Evolutionary conservation across 2,113 vertebrate species (phyloP).

Genomic region (Lucifuga dentata): DNA sequence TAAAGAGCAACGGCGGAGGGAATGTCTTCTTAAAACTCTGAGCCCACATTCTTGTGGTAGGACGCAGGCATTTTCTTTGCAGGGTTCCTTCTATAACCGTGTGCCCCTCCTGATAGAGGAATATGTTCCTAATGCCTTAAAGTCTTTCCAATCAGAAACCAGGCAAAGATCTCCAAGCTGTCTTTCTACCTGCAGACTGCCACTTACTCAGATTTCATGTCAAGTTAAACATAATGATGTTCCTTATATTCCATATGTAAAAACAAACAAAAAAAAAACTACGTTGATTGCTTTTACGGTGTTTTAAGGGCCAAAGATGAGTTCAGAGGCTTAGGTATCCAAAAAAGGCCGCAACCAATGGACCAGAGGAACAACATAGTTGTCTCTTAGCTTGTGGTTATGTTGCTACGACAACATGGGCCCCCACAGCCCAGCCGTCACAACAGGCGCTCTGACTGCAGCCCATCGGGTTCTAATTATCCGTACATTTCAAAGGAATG

Average conservation of each 20-base stretch:
- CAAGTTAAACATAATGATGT: too few species aligned
- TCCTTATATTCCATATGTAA: too few species aligned
- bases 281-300: conserved; percentile 3
- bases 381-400: conserved; percentile 65
- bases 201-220: background rate
- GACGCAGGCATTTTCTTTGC: conserved; percentile 80
- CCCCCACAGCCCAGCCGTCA: conserved; percentile 71
- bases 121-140: conserved; percentile 34
- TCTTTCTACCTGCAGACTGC: conserved; percentile 10
- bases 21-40: conserved; percentile 79
- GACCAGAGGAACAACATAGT: conserved; percentile 31
- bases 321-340: conserved; percentile 34
- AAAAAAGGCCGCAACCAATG: conserved; percentile 23
- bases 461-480: conserved; percentile 82
- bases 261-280: too few species aligned
- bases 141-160: conserved; percentile 37
- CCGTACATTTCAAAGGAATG: conserved; percentile 82
- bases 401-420: conserved; percentile 54
- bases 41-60: conserved; percentile 82
- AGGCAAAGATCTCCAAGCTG: conserved; percentile 7
- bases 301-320: conserved; percentile 10
- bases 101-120: conserved; percentile 73
- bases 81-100: conserved; percentile 68
- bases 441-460: conserved; percentile 75
- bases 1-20: conserved; percentile 77